phyloP scores from a whole-genome alignment of 2,113 vertebrate species.

The Physeter macrocephalus region DNA sequence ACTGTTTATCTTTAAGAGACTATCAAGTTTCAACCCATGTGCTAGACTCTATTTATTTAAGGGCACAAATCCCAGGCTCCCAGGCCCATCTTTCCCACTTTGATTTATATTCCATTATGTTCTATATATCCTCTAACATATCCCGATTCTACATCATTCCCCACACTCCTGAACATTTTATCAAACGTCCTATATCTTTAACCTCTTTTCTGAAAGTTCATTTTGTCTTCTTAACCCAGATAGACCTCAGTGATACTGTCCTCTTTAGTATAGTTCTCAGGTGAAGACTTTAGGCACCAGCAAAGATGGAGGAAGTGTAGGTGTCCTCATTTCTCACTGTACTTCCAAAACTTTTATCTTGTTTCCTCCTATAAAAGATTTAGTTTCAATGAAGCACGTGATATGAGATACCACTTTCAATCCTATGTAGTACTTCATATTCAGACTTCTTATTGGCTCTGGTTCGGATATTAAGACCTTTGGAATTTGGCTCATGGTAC shows the following conservation, averaged over 20 bases:
- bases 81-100: neutral
- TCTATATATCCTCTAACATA: neutral
- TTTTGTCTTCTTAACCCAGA: neutral
- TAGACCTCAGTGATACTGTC: fast-evolving
- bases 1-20: neutral
- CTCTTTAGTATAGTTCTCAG: neutral
- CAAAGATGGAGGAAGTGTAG: neutral
- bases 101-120: neutral
- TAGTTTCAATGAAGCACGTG: neutral
- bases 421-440: neutral
- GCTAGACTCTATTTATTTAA: neutral
- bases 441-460: neutral
- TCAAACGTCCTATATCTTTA: neutral
- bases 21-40: neutral
- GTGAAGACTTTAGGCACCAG: neutral
- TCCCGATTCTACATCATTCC: neutral
- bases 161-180: neutral
- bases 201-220: neutral
- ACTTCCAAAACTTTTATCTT: neutral
- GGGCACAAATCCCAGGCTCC: neutral
- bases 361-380: neutral
- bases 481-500: neutral
- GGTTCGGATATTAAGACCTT: neutral
- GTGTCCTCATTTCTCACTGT: neutral
- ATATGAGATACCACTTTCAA: neutral